A percentile compares a stretch with the other conserved stretches of the same genome.
Evolutionary conservation across 2,113 vertebrate genomes (phyloP).

Genomic region (Cyanoderma ruficeps): DNA sequence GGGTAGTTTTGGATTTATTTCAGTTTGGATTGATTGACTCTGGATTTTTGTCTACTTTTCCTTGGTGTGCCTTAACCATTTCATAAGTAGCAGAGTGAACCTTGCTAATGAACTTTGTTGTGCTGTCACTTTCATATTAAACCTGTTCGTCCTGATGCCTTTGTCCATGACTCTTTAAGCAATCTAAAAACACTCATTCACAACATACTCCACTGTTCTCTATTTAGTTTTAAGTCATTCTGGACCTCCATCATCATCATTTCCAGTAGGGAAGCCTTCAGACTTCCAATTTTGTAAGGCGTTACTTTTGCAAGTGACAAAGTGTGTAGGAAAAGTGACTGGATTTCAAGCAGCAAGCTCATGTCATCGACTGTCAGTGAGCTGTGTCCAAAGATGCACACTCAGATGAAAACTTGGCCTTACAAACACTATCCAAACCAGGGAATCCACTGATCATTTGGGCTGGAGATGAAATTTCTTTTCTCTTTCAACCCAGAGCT

Average conservation of each 20-base stretch:
- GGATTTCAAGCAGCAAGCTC: not conserved
- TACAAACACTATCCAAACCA: not conserved
- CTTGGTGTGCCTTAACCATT: not conserved
- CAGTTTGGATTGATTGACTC: not conserved
- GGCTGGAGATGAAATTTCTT: not conserved
- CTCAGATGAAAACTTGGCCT: not conserved
- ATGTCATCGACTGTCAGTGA: not conserved
- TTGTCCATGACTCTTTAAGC: not conserved
- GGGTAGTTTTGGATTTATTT: not conserved
- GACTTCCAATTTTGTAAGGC: not conserved
- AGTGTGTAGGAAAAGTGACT: accelerated
- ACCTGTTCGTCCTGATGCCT: not conserved
- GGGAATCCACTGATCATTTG: not conserved
- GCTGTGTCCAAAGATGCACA: not conserved
- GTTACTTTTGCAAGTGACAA: not conserved
- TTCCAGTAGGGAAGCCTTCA: not conserved
- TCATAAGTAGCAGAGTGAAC: not conserved
- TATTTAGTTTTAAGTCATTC: not conserved
- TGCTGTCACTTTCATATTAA: accelerated
- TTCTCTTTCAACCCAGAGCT: not conserved
- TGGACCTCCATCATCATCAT: not conserved
- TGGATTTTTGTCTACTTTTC: not conserved
- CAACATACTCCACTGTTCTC: not conserved
- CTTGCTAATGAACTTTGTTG: not conserved
- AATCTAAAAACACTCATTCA: not conserved